Evolutionary conservation across 2,888 invertebrate species (phyloP).

Genomic region (Acanthosoma haemorrhoidale): DNA sequence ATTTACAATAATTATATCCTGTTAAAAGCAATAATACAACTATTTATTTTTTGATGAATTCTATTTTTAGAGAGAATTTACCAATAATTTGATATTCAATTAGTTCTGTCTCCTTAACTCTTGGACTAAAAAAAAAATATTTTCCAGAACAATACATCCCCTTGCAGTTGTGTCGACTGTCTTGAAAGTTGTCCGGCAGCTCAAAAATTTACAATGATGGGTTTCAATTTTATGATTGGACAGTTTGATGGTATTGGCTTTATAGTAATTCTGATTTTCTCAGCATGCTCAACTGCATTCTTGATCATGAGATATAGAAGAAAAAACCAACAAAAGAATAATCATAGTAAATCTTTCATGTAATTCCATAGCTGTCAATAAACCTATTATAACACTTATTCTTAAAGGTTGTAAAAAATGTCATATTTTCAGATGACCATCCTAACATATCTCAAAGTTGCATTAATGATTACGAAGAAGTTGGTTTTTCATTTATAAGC

Average conservation of each 20-base stretch:
- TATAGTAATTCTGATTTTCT: constrained; percentile 45
- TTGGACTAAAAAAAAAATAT: neutral
- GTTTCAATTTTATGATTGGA: constrained; percentile 53
- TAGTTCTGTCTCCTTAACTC: no score
- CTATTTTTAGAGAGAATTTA: no score
- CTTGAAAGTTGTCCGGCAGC: constrained; percentile 71
- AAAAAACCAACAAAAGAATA: neutral
- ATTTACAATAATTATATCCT: no score
- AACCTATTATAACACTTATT: neutral
- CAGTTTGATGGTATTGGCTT: constrained; percentile 57
- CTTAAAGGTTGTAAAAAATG: neutral
- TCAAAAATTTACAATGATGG: constrained; percentile 47
- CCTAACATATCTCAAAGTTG: neutral
- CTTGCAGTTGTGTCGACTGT: constrained; percentile 87
- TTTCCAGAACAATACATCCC: constrained; percentile 54
- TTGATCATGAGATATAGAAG: neutral
- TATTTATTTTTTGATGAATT: no score
- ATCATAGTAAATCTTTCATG: constrained; percentile 6
- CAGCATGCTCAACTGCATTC: neutral
- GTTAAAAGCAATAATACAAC: no score
- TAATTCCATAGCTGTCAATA: neutral
- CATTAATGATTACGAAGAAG: neutral
- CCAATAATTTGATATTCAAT: no score
- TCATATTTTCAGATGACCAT: neutral
- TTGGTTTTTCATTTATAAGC: neutral